These are phyloP conservation scores for Ceratosolen solmsi DNA, from an alignment of 1,140 invertebrate genomes.

Conservation along the genomic window DNA sequence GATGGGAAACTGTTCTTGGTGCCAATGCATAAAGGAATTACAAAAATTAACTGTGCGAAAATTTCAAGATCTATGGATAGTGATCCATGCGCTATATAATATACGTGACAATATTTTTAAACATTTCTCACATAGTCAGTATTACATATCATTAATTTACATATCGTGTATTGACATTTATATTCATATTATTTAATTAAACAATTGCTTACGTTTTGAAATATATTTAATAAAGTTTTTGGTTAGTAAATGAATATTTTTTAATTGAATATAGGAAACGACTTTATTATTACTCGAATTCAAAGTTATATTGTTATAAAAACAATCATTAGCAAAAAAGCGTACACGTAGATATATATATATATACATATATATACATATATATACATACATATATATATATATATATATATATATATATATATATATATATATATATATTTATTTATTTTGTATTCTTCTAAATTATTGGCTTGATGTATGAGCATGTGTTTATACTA, in stretches of 20 bases:
- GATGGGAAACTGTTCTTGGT: constrained; percentile 86
- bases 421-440: no score
- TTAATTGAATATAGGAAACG: background rate
- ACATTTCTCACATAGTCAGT: background rate
- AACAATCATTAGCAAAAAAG: constrained; percentile 13
- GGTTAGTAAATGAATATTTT: constrained; percentile 52
- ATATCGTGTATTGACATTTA: constrained; percentile 23
- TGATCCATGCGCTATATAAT: constrained; percentile 80
- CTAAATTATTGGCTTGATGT: background rate
- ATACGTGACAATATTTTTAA: background rate
- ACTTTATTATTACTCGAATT: constrained; percentile 21
- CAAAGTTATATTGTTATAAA: constrained; percentile 24
- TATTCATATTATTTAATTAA: background rate
- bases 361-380: no score
- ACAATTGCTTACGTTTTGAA: constrained; percentile 14
- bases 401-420: no score
- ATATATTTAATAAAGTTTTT: constrained; percentile 57
- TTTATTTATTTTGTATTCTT: background rate
- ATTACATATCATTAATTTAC: background rate
- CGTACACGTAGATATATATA: constrained; percentile 24
- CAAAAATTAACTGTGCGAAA: constrained; percentile 77
- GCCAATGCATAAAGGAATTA: constrained; percentile 76
- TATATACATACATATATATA: no score
- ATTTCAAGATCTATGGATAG: constrained; percentile 77
- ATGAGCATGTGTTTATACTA: background rate